Evolutionary conservation across 2,888 invertebrate genomes (phyloP), one percentile per base, ranked within the genome.

Genomic region (Drosophila affinis): DNA sequence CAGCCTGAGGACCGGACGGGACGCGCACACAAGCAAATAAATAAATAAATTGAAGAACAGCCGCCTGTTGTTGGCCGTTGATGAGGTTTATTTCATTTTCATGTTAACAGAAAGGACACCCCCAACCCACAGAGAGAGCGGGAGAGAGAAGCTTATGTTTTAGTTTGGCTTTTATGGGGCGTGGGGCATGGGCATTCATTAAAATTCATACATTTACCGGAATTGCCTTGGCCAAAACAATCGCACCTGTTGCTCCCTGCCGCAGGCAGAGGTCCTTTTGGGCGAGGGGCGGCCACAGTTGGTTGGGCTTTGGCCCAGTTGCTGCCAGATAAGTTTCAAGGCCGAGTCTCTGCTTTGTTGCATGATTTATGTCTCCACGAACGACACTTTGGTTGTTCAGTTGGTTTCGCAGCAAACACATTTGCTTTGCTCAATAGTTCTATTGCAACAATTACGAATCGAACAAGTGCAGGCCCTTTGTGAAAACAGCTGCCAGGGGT

Each of bases 161-260:
- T 61, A 68, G 59, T 68, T 68, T 56, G 51, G 54, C 49, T 56
- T 63, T 77, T 72, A 65, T 72, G 21, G 21, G 21, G 21, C 21
- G 3, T 21, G 21, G 21, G 21, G 21, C 21, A 3, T 21, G 21
- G 27, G 44, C 75, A 65, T 62, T 67, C 75, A 71, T 75, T 75
- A 73, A 73, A 73, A 73, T 74, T 70, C 67, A 65, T 62, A 62
- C 58, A 62, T 69, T 77, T 70, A 49, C 48, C 67, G 61, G 61
- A 62, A 55, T 62, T 63, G 54, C 39, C 44, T 18, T 53, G 39
- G 39, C 12, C 24, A 58, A 58, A 46, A 44, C 57, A 68, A 55
- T 69, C 69, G 45, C 85, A 83, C 82, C 87, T 86, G 83, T 87
- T 84, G 83, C 85, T 72, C 58, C 47, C 45, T 59, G 14, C 46